Evolutionary conservation across 1,140 invertebrate genomes (phyloP).

Genomic region (Holcopasites calliopsidis): DNA sequence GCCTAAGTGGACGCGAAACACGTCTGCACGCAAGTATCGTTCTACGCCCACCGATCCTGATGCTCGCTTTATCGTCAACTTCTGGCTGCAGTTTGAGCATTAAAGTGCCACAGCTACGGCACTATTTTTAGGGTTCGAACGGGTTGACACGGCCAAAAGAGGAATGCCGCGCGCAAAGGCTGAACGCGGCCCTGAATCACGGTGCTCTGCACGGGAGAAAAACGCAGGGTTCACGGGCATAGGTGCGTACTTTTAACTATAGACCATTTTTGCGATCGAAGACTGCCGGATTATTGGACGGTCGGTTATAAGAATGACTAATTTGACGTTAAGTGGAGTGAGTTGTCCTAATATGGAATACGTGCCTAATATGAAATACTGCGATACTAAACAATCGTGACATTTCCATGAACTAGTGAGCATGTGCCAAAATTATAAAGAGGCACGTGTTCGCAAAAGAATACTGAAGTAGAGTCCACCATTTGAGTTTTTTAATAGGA

Average conservation of each 20-base stretch:
- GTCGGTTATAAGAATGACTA: no score
- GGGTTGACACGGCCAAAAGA: slow-evolving; percentile 4
- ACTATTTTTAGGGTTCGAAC: slow-evolving; percentile 25
- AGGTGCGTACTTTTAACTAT: background rate
- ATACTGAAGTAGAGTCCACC: no score
- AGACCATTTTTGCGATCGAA: background rate
- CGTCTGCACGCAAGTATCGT: background rate
- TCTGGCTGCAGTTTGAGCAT: background rate
- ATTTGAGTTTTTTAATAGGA: no score
- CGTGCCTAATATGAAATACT: no score
- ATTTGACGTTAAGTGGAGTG: no score
- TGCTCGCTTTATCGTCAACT: background rate
- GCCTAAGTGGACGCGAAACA: background rate
- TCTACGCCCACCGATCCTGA: background rate
- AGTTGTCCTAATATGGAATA: no score
- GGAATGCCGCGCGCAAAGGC: background rate
- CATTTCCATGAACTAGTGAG: no score
- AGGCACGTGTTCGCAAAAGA: no score
- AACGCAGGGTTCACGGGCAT: background rate
- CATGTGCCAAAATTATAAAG: no score
- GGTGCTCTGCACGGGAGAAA: background rate
- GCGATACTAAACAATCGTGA: no score
- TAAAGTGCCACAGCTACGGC: background rate
- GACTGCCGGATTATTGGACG: no score
- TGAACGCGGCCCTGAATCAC: slow-evolving; percentile 1